Evolutionary conservation across 2,113 vertebrate species (phyloP), one percentile per base, ranked within the genome.

Genomic region (Leuciscus idus): DNA sequence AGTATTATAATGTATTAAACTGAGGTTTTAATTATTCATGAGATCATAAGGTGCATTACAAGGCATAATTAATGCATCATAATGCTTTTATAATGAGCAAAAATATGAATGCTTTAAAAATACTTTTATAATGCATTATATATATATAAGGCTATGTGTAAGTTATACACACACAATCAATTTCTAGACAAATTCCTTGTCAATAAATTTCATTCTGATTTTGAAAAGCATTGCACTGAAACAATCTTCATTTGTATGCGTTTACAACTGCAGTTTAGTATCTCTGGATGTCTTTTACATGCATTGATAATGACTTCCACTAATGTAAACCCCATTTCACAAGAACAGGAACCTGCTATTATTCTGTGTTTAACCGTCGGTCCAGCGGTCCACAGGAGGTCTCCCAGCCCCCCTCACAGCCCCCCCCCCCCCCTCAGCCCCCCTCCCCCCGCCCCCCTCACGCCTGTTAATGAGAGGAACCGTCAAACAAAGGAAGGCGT

Each of bases 401-500:
- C 7, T 8, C 39, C 39, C 39, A 43, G 39, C 7, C 39, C 33
- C 3, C 33, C 33, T 30, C 30, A 2, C 33, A 33, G 33, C 4
- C 36, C 36, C 36, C 36, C 36, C 1, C 36, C 7, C 39, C 39
- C 36, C 39, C 2, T 5, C 4, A 0, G 21, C 52, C 76, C 57
- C 86, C 28, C 68, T 23, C 11, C 36, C 2, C 36, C 4, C 0
- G 21, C 52, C 76, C 57, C 86, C 28, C 68, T 23, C 11, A 64
- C 50, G 68, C 33, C 33, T 52, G 66, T 62, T 76, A 23, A n/a
- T 21, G 70, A 84, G 33, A 36, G 33, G 11, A 43, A n/a, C 36
- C 55, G 9, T 62, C 36, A 81, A 74, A 84, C 76, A 85, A 87
- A 87, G 82, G 55, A 57, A 15, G 43, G 28, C 6, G 55, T 85